Evolutionary conservation across 2,113 vertebrate species (phyloP), one percentile per base, ranked within the genome.

Genomic region (Sminthopsis crassicaudata): DNA sequence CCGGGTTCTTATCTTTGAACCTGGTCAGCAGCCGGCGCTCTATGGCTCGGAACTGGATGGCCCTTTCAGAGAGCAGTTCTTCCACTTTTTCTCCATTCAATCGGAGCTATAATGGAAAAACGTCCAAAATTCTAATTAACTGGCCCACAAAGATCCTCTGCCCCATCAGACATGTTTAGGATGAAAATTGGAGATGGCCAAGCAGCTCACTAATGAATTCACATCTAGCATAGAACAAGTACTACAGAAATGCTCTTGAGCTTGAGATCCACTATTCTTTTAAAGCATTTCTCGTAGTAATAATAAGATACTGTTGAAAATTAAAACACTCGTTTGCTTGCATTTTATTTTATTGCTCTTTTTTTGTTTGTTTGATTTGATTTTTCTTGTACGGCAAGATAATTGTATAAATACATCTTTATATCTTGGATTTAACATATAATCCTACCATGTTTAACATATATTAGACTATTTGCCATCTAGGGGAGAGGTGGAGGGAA

Each of bases 1-100:
- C 99, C 0, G 99, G 99, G 53, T 99, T 99, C 98, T 99, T 99
- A 98, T 99, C 99, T 97, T 99, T 99, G 98, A 99, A 99, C 60
- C 99, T 99, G 46, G 99, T 99, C 96, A 99, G 98, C 6, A 99
- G 98, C 46, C 99, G 99, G 16, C 99, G 99, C 93, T 99, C 99
- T 96, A 99, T 99, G 97, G 99, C 99, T 97, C 99, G 98, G 96
- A 99, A 99, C 89, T 99, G 99, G 53, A 99, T 97, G 0, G 99
- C 99, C 94, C 99, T 99, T 98, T 99, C 99, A 6, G 99, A 99
- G 54, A 99, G 98, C 22, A 99, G 98, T 89, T 99, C 99, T 98
- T 99, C 99, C 96, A 99, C 99, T 94, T 99, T 99, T 96, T 99
- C 99, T 92, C 99, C 99, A 96, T 99, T 99, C 98, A 99, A 95